Percentiles rank a stretch among this genome's conserved stretches.
These are phyloP conservation scores for Eretmocerus hayati DNA, from an alignment of 2,888 invertebrate genomes.

Conservation along the genomic window DNA sequence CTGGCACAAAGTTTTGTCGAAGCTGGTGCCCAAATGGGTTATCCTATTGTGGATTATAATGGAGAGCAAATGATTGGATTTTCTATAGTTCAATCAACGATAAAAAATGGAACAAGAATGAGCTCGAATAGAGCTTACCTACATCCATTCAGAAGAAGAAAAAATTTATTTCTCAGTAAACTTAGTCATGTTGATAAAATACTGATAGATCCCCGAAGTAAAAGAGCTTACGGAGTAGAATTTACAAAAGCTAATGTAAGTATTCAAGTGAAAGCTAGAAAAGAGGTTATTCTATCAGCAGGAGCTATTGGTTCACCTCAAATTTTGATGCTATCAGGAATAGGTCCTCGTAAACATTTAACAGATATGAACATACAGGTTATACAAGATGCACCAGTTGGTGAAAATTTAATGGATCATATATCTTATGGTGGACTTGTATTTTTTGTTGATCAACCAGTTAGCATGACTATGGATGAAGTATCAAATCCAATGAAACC, in stretches of 20 bases:
- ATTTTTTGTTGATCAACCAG: conserved; percentile 48
- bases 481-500: conserved; percentile 20
- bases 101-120: conserved; percentile 60
- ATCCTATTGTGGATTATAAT: conserved; percentile 57
- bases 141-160: conserved; percentile 53
- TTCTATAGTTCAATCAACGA: conserved; percentile 57
- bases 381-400: conserved; percentile 56
- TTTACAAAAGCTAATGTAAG: conserved; percentile 51
- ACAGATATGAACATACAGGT: conserved; percentile 52
- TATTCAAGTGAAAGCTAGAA: conserved; percentile 55
- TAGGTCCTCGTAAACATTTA: conserved; percentile 60
- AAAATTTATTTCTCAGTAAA: conserved; percentile 58
- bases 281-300: conserved; percentile 68
- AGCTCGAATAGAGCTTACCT: conserved; percentile 65
- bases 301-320: conserved; percentile 75
- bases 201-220: conserved; percentile 52
- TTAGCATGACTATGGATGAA: conserved; percentile 20
- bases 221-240: conserved; percentile 56
- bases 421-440: conserved; percentile 59
- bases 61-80: conserved; percentile 58
- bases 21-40: conserved; percentile 57
- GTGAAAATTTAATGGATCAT: conserved; percentile 66
- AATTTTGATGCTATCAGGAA: conserved; percentile 71
- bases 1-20: conserved; percentile 58
- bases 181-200: conserved; percentile 56